Base-by-base conservation (phyloP, 2,113 vertebrate species). In the Tichodroma muraria region DNA sequence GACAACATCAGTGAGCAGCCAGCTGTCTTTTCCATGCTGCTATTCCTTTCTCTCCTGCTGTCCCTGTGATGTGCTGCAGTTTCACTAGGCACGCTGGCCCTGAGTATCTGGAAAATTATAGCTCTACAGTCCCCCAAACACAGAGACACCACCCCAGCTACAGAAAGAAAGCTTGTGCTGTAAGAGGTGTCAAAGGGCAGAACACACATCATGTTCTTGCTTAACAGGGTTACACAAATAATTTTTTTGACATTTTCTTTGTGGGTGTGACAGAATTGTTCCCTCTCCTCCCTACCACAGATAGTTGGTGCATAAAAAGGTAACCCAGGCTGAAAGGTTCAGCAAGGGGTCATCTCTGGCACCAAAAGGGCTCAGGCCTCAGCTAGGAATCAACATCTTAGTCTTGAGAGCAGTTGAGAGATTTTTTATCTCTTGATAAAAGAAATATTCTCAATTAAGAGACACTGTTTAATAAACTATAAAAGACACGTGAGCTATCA, bases 1-100 rank as follows among this genome's bases (percentile, higher is more conserved):
- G 73, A 66, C 69, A 78, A 37, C 1, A 10, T 14, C 65, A 61
- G 31, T 0, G 1, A 85, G 42, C 31, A 71, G 61, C 21, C 35
- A 70, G 42, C 11, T 90, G 68, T 23, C 11, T 77, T 80, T 84
- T 80, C 38, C n/a, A 38, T 0, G 0, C 38, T 71, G 60, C 54
- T 3, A 3, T 17, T 85, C 25, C 38, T 63, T 86, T 71, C 47
- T 45, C 15, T 72, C 42, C 42, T 61, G 33, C 28, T 11, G 6
- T 25, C 9, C 37, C 11, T n/a, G 6, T 37, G 59, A 64, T 0
- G 0, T 49, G 15, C 18, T 17, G 11, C 14, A 54, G 28, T 37
- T 73, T 81, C 69, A 35, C 33, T 19, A 44, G 65, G 33, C 22
- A 25, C 0, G 0, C 22, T 47, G 38, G 24, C 27, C 33, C 13